These are phyloP conservation scores for Pseudocheirus occidentalis DNA, from an alignment of 2,797 vertebrate species.

Conservation along the genomic window DNA sequence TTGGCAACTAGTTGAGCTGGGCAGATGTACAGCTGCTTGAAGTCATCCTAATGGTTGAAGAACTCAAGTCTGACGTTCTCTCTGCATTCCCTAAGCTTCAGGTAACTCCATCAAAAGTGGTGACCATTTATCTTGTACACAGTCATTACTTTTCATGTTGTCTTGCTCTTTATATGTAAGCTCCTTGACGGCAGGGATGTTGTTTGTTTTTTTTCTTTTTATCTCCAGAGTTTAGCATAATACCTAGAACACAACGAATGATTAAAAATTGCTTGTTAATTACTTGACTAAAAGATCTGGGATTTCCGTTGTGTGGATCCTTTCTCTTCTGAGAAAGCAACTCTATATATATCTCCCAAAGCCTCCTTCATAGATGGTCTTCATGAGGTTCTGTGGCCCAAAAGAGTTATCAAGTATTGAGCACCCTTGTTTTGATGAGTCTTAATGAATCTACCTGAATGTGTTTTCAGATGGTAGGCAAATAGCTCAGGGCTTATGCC, in stretches of 20 bases:
- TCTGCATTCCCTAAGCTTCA: slow-evolving; percentile 86
- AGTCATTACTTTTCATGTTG: slow-evolving; percentile 85
- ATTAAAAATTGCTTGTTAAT: background rate
- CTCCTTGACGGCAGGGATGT: background rate
- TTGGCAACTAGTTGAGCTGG: slow-evolving; percentile 89
- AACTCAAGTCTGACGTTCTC: slow-evolving; percentile 87
- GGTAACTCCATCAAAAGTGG: slow-evolving; percentile 77
- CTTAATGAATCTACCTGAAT: background rate
- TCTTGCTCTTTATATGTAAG: background rate
- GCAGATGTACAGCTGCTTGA: slow-evolving; percentile 92
- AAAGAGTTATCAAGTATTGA: background rate
- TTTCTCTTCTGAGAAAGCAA: background rate
- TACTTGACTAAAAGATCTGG: background rate
- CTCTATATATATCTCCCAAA: background rate
- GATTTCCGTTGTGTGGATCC: background rate
- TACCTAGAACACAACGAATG: background rate
- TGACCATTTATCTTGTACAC: slow-evolving; percentile 76
- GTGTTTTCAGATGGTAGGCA: background rate
- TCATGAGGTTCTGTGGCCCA: background rate
- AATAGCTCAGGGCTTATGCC: background rate
- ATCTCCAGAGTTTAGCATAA: background rate
- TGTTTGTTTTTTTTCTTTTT: background rate
- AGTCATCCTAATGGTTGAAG: slow-evolving; percentile 89
- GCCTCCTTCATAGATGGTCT: background rate
- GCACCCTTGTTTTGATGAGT: background rate